Evolutionary conservation across 2,797 vertebrate genomes (phyloP).

Genomic region (Smutsia gigantea): DNA sequence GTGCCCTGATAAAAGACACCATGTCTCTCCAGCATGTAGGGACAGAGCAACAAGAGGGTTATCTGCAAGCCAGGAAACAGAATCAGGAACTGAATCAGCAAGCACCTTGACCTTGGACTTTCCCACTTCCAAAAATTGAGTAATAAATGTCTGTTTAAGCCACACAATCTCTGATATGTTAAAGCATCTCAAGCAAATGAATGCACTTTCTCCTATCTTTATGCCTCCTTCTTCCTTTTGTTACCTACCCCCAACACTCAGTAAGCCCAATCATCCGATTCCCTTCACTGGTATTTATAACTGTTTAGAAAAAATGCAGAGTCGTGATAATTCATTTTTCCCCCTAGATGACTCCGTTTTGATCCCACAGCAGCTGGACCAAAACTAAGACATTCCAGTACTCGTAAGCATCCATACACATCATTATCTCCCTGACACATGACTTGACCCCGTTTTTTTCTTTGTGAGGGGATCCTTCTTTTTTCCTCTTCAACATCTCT

Average conservation of each 20-base stretch:
- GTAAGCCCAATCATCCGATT: background rate
- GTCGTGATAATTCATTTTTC: background rate
- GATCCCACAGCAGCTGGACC: background rate
- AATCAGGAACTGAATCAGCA: background rate
- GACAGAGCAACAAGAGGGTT: background rate
- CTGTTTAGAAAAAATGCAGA: fast-evolving
- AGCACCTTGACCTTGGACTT: fast-evolving
- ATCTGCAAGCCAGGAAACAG: background rate
- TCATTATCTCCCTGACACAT: background rate
- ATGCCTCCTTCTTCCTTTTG: no score
- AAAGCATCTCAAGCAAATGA: no score
- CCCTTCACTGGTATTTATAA: background rate
- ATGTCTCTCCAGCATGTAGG: background rate
- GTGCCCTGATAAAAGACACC: background rate
- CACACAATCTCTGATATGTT: no score
- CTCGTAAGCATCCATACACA: background rate
- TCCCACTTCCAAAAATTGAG: no score
- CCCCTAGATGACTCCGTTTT: background rate
- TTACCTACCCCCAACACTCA: background rate
- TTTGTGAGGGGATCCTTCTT: background rate
- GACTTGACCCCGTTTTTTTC: background rate
- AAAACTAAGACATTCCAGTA: no score
- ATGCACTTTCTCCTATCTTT: no score
- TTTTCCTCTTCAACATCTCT: background rate
- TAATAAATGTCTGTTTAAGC: no score